phyloP scores from a whole-genome alignment of 2,797 vertebrate genomes.

The Eutrigla gurnardus region DNA sequence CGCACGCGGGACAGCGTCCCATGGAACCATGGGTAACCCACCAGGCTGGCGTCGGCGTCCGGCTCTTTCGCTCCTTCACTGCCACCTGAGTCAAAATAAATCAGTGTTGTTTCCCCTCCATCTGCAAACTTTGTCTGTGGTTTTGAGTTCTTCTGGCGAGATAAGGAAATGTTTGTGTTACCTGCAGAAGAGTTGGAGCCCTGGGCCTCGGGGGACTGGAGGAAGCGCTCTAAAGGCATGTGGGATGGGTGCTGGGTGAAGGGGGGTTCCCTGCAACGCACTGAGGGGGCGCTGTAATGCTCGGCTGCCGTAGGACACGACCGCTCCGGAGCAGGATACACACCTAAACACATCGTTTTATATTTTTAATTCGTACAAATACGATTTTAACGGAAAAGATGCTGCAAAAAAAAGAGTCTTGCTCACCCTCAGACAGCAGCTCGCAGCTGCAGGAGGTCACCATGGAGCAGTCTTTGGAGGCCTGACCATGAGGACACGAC shows the following conservation, averaged over 20 bases:
- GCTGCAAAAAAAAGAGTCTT: neutral
- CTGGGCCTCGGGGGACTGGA: conserved; percentile 90
- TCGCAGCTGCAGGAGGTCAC: conserved; percentile 95
- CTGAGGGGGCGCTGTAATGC: conserved; percentile 80
- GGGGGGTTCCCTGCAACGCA: conserved; percentile 86
- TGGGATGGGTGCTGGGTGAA: conserved; percentile 89
- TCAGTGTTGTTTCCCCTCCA: neutral
- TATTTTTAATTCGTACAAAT: conserved; percentile 1
- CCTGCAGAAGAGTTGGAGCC: conserved; percentile 81
- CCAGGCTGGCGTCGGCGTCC: conserved; percentile 86
- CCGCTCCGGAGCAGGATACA: conserved; percentile 86
- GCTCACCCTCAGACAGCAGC: conserved; percentile 91
- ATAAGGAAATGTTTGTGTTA: conserved; percentile 36
- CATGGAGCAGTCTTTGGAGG: conserved; percentile 85
- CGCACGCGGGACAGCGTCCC: conserved; percentile 93
- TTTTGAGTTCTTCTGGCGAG: neutral
- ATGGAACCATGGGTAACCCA: conserved; percentile 95
- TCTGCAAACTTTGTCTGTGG: neutral
- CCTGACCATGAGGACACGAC: conserved; percentile 89
- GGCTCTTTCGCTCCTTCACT: conserved; percentile 82
- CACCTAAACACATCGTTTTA: conserved; percentile 75
- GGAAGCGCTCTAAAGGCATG: conserved; percentile 92
- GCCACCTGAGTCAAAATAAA: conserved; percentile 65
- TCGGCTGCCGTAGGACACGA: conserved; percentile 74
- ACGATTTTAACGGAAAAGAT: conserved; percentile 4